Conservation (phyloP, 2,797 vertebrate species). For the Hippoglossus hippoglossus region DNA sequence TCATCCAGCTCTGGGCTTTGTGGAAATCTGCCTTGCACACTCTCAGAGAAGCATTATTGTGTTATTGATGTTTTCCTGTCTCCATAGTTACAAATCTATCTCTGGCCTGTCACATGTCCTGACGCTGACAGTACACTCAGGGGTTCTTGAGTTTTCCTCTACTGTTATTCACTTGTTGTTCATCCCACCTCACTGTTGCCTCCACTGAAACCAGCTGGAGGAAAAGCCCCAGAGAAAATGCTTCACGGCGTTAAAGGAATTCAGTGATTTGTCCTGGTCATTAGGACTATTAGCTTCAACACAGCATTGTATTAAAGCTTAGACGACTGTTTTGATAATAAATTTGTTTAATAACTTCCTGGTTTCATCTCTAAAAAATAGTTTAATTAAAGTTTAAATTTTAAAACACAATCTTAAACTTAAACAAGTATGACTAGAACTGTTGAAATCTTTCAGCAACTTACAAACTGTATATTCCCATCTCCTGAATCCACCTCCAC, state of each 20-base stretch:
- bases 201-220: constrained; percentile 27
- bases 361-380: background rate
- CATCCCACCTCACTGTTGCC: constrained; percentile 11
- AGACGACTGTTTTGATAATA: background rate
- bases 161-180: constrained; percentile 17
- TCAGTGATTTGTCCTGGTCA: background rate
- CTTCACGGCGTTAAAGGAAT: constrained; percentile 30
- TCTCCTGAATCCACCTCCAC: background rate
- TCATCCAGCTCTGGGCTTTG: background rate
- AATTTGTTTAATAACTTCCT: background rate
- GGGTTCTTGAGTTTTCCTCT: constrained; percentile 28
- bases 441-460: background rate
- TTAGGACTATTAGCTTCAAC: background rate
- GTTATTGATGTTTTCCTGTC: constrained; percentile 58
- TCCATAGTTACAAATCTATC: constrained; percentile 54
- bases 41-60: constrained; percentile 31
- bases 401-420: too few species aligned
- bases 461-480: background rate
- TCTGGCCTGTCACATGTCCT: constrained; percentile 42
- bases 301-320: constrained; percentile 4
- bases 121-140: constrained; percentile 8
- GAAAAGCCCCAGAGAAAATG: constrained; percentile 25
- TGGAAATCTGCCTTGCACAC: constrained; percentile 13
- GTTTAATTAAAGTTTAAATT: too few species aligned
- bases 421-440: too few species aligned